These are phyloP conservation scores for Lonchura striata DNA, from an alignment of 2,113 vertebrate genomes.

Conservation along the genomic window DNA sequence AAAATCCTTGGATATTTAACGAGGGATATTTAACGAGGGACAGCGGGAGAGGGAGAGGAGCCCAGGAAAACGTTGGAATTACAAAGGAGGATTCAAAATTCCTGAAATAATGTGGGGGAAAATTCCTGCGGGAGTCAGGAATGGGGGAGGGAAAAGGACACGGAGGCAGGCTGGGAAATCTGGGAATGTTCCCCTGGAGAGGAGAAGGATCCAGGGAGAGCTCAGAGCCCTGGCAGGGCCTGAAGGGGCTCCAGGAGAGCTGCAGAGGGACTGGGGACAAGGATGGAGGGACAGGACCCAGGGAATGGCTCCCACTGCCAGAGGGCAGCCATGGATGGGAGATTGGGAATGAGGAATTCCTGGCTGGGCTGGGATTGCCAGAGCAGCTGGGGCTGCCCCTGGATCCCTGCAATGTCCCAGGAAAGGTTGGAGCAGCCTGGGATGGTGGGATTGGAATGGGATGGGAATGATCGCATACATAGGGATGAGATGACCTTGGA, in stretches of 20 bases:
- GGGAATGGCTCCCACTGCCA: not conserved
- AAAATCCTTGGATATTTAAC: not conserved
- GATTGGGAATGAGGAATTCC: not conserved
- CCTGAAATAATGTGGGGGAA: accelerated
- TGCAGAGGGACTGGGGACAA: not conserved
- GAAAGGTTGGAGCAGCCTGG: not conserved
- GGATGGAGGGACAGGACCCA: not conserved
- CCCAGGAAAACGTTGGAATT: not conserved
- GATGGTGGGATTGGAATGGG: accelerated
- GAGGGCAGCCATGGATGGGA: not conserved
- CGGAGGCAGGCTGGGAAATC: not conserved
- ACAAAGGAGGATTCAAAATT: not conserved
- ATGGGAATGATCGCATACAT: not conserved
- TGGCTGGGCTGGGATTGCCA: not conserved
- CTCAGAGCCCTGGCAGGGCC: too few species aligned
- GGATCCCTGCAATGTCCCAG: not conserved
- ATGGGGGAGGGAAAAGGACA: not conserved
- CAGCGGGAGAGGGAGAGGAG: not conserved
- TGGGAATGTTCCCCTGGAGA: not conserved
- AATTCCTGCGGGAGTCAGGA: accelerated
- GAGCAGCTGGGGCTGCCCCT: not conserved
- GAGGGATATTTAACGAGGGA: not conserved
- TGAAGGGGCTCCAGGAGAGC: not conserved
- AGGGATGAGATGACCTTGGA: not conserved
- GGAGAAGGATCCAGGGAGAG: not conserved